These are phyloP conservation scores for Campoletis raptor DNA, from an alignment of 2,888 invertebrate species.

Conservation along the genomic window DNA sequence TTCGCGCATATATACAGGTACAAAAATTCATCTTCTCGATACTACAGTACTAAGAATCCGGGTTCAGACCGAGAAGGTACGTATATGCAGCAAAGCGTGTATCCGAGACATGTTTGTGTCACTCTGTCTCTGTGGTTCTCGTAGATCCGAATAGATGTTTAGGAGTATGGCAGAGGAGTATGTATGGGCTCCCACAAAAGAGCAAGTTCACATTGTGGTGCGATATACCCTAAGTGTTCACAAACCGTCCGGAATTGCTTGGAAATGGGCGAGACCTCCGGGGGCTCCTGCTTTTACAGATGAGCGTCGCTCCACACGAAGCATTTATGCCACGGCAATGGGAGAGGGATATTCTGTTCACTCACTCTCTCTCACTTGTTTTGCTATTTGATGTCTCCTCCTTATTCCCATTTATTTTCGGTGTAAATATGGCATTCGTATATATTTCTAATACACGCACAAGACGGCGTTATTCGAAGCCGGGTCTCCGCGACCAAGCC, in stretches of 20 bases:
- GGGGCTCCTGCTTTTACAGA: conserved; percentile 53
- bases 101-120: conserved; percentile 58
- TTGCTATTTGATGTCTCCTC: conserved; percentile 47
- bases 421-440: conserved; percentile 59
- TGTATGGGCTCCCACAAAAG: conserved; percentile 75
- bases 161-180: conserved; percentile 53
- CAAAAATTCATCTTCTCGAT: conserved; percentile 65
- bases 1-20: conserved; percentile 55
- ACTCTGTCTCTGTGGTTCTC: conserved; percentile 32
- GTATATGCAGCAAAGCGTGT: conserved; percentile 55
- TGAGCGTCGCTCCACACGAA: conserved; percentile 46
- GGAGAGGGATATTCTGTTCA: conserved; percentile 49
- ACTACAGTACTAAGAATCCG: conserved; percentile 52
- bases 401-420: conserved; percentile 40
- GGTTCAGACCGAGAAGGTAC: conserved; percentile 3
- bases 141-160: conserved; percentile 47
- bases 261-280: conserved; percentile 73
- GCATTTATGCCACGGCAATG: conserved; percentile 42
- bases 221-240: conserved; percentile 78
- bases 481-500: conserved; percentile 67
- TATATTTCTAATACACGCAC: conserved; percentile 66
- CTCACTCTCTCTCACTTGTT: conserved; percentile 40
- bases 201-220: conserved; percentile 75
- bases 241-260: conserved; percentile 76
- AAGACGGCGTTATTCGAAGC: conserved; percentile 80